Percentiles rank a stretch among this genome's conserved stretches.
Evolutionary conservation across 2,888 invertebrate species (phyloP).

Genomic region (Mythimna ferrago): DNA sequence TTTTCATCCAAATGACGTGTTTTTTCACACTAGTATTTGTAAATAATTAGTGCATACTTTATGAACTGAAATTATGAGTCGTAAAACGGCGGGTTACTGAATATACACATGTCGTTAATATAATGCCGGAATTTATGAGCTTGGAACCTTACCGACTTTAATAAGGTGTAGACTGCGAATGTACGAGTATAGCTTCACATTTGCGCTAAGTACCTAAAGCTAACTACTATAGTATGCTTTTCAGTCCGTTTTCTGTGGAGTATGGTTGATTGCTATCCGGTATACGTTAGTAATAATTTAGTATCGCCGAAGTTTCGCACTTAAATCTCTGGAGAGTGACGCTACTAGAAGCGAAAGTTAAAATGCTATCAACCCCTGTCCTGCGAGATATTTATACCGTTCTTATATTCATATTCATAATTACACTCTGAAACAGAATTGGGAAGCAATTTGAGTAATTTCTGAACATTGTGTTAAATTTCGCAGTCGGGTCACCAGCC

Average conservation of each 20-base stretch:
- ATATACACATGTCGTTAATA: slow-evolving; percentile 43
- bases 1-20: background rate
- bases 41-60: slow-evolving; percentile 46
- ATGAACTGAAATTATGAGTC: slow-evolving; percentile 34
- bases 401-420: slow-evolving; percentile 39
- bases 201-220: background rate
- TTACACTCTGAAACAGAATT: slow-evolving; percentile 34
- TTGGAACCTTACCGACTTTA: slow-evolving; percentile 31
- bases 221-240: slow-evolving; percentile 16
- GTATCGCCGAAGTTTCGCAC: slow-evolving; percentile 12
- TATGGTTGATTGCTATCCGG: slow-evolving; percentile 16
- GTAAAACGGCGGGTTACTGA: slow-evolving; percentile 44
- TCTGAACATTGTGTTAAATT: slow-evolving; percentile 22
- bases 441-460: slow-evolving; percentile 26
- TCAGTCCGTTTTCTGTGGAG: slow-evolving; percentile 13
- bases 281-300: slow-evolving; percentile 40
- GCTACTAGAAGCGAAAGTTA: slow-evolving; percentile 14
- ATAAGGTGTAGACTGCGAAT: slow-evolving; percentile 32
- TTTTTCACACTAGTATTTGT: slow-evolving; percentile 8
- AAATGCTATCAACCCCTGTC: slow-evolving; percentile 32
- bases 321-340: slow-evolving; percentile 32
- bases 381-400: slow-evolving; percentile 29
- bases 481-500: background rate
- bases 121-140: slow-evolving; percentile 47
- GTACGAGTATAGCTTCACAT: slow-evolving; percentile 13